Percentiles rank a stretch among this genome's conserved stretches.
Conservation (phyloP, 2,888 invertebrate species). For the Dione vanillae region DNA sequence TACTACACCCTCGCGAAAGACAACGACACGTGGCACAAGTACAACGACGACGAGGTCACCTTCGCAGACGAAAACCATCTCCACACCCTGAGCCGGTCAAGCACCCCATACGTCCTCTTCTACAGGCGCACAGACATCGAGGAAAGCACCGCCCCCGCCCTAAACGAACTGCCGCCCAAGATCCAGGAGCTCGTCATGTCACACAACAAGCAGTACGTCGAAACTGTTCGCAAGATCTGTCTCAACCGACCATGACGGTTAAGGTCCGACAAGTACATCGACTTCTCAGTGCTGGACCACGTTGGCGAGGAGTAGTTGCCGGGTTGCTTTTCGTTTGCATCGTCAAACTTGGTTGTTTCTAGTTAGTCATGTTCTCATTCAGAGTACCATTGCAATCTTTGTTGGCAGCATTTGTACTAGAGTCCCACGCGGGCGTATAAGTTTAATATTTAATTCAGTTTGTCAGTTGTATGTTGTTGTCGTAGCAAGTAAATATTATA, state of each 20-base stretch:
- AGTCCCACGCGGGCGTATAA: neutral
- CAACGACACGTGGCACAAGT: slow-evolving; percentile 89
- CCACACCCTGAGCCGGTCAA: slow-evolving; percentile 86
- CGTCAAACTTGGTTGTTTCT: neutral
- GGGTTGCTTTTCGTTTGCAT: neutral
- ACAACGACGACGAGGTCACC: slow-evolving; percentile 91
- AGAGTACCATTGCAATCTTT: neutral
- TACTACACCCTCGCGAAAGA: slow-evolving; percentile 93
- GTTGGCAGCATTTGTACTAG: neutral
- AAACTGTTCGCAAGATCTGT: slow-evolving; percentile 59
- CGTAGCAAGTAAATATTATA: slow-evolving; percentile 4
- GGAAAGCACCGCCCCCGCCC: slow-evolving; percentile 60
- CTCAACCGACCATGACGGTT: slow-evolving; percentile 66
- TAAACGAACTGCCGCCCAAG: slow-evolving; percentile 65
- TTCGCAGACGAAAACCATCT: slow-evolving; percentile 85
- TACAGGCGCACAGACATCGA: slow-evolving; percentile 84
- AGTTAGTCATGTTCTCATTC: neutral
- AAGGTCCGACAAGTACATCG: slow-evolving; percentile 61
- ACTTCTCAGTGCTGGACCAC: slow-evolving; percentile 61
- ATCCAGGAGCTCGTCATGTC: slow-evolving; percentile 64
- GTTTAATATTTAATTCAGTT: neutral
- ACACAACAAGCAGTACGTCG: slow-evolving; percentile 69
- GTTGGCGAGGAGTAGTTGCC: slow-evolving; percentile 43
- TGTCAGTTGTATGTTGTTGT: neutral
- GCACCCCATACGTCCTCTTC: slow-evolving; percentile 93